These are phyloP conservation scores for Choristoneura rosaceana DNA, from an alignment of 2,888 invertebrate species.

Conservation along the genomic window DNA sequence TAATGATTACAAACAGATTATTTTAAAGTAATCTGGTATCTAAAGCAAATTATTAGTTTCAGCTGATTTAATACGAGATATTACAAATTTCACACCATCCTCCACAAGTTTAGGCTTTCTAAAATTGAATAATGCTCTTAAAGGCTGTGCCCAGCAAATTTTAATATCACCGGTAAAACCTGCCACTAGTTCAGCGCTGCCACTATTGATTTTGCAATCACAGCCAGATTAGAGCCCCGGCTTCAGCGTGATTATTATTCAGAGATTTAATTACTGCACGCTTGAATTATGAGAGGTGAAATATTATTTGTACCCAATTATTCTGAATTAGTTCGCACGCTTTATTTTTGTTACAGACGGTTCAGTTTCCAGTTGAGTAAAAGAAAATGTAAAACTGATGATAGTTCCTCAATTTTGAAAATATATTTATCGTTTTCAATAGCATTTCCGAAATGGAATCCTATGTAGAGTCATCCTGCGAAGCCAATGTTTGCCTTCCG, in stretches of 20 bases:
- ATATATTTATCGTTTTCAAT: constrained; percentile 59
- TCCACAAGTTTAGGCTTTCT: constrained; percentile 37
- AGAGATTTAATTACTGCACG: constrained; percentile 43
- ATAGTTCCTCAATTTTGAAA: constrained; percentile 46
- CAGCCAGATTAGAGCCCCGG: constrained; percentile 70
- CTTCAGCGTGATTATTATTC: constrained; percentile 57
- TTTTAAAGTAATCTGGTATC: no score
- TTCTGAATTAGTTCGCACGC: not conserved
- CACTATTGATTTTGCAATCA: constrained; percentile 81
- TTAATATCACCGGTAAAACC: constrained; percentile 70
- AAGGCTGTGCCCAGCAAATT: constrained; percentile 56
- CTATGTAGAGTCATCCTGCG: constrained; percentile 35
- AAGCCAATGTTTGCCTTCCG: constrained; percentile 33
- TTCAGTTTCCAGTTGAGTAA: not conserved
- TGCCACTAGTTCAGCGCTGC: constrained; percentile 68
- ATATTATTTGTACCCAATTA: not conserved
- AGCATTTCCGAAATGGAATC: constrained; percentile 30
- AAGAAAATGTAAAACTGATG: constrained; percentile 24
- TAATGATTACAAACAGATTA: not conserved
- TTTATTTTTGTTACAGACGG: not conserved
- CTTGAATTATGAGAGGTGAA: not conserved
- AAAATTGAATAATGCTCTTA: constrained; percentile 39
- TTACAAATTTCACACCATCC: not conserved
- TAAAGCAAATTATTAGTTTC: no score
- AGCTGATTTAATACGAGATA: not conserved